phyloP scores from a whole-genome alignment of 92 coral and sea anemone genomes.

The Actinostola sp. region DNA sequence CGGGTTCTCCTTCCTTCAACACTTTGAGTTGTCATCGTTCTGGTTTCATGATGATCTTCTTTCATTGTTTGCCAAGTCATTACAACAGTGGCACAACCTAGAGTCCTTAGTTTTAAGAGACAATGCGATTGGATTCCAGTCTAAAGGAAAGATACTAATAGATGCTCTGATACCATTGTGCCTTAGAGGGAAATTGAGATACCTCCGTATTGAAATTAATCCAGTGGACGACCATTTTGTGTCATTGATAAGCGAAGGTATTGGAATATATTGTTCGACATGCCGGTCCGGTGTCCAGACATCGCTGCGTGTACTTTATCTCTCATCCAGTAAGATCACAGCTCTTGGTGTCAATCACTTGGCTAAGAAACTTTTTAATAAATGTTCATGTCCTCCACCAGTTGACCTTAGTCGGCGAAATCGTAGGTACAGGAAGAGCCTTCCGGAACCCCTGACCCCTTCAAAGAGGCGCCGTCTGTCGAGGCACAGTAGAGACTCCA shows the following conservation, averaged over 20 bases:
- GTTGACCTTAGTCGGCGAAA: neutral
- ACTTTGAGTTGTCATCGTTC: slow-evolving; percentile 51
- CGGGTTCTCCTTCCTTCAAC: slow-evolving; percentile 50
- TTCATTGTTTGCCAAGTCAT: slow-evolving; percentile 39
- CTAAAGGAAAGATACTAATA: slow-evolving; percentile 44
- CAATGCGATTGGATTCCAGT: slow-evolving; percentile 47
- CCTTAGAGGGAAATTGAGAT: slow-evolving; percentile 42
- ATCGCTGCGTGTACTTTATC: slow-evolving; percentile 39
- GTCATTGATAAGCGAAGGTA: slow-evolving; percentile 38
- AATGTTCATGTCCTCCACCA: slow-evolving; percentile 34
- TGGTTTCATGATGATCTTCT: slow-evolving; percentile 38
- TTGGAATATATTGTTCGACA: slow-evolving; percentile 41
- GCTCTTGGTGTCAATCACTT: slow-evolving; percentile 45
- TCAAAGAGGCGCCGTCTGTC: slow-evolving; percentile 26
- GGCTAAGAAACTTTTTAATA: slow-evolving; percentile 34
- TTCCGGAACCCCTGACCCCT: slow-evolving; percentile 23
- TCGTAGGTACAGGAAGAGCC: slow-evolving; percentile 21
- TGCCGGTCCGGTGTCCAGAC: slow-evolving; percentile 45
- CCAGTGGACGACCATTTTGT: slow-evolving; percentile 53
- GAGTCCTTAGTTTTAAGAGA: slow-evolving; percentile 44
- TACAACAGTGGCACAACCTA: slow-evolving; percentile 44
- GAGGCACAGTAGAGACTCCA: slow-evolving; percentile 13
- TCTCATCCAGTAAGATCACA: slow-evolving; percentile 49
- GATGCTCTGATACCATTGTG: slow-evolving; percentile 43
- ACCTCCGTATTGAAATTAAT: slow-evolving; percentile 37